These are phyloP conservation scores for Malurus elegans DNA, from an alignment of 2,113 vertebrate genomes.

Conservation along the genomic window DNA sequence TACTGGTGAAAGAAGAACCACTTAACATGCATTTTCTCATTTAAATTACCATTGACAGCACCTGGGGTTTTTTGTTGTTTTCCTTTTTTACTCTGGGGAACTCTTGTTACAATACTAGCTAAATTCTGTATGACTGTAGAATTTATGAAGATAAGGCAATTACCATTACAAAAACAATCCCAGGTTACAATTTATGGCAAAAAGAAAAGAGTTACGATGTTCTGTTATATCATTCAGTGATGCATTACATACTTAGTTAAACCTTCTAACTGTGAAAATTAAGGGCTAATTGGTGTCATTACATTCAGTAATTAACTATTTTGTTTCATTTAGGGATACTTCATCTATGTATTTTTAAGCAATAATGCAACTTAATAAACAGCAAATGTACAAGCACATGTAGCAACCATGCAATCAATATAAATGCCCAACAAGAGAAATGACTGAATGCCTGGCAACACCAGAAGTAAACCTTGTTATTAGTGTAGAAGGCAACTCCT, in stretches of 20 bases:
- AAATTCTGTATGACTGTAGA: constrained; percentile 76
- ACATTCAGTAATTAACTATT: constrained; percentile 62
- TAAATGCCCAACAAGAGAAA: background rate
- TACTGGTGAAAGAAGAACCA: constrained; percentile 73
- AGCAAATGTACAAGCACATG: background rate
- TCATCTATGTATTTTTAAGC: background rate
- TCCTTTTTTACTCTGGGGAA: constrained; percentile 52
- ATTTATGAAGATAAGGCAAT: constrained; percentile 79
- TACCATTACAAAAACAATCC: constrained; percentile 77
- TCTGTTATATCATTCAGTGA: constrained; percentile 67
- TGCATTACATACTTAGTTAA: constrained; percentile 63
- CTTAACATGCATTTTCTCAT: constrained; percentile 79
- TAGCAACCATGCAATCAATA: background rate
- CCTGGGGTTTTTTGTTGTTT: constrained; percentile 53
- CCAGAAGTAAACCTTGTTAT: background rate
- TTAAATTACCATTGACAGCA: constrained; percentile 79
- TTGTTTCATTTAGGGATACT: constrained; percentile 42
- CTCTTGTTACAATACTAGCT: constrained; percentile 71
- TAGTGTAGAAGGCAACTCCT: background rate
- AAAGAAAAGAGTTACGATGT: constrained; percentile 71
- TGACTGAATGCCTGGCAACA: background rate
- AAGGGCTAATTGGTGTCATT: constrained; percentile 46
- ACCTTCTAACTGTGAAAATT: constrained; percentile 61
- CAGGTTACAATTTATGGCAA: constrained; percentile 69
- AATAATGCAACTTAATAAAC: background rate